These are phyloP conservation scores for Andrena flavipes DNA, from an alignment of 2,888 invertebrate species.

Conservation along the genomic window DNA sequence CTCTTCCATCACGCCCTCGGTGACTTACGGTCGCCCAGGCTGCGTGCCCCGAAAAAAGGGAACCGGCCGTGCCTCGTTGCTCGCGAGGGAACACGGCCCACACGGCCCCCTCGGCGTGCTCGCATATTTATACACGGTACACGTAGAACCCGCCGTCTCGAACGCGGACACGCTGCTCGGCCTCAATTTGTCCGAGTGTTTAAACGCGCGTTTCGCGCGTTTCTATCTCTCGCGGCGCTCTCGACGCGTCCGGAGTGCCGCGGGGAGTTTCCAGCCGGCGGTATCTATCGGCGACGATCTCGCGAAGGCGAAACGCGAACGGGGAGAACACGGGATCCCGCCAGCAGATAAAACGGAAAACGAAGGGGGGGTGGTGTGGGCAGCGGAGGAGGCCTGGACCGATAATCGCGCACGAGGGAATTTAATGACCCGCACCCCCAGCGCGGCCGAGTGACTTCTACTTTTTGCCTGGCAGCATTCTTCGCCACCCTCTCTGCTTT, in stretches of 20 bases:
- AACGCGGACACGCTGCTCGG: constrained; percentile 55
- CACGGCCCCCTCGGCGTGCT: constrained; percentile 3
- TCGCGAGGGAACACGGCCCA: neutral
- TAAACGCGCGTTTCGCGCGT: constrained; percentile 64
- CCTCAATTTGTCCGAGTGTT: constrained; percentile 69
- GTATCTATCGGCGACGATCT: constrained; percentile 60
- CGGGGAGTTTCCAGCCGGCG: constrained; percentile 22
- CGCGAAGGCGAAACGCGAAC: constrained; percentile 54
- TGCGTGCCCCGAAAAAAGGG: constrained; percentile 11
- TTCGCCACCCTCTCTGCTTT: constrained; percentile 23
- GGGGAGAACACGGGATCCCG: constrained; percentile 53
- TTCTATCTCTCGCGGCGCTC: constrained; percentile 52
- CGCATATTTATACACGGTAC: neutral
- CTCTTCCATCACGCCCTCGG: neutral
- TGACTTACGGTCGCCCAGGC: constrained; percentile 4
- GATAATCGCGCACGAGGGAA: constrained; percentile 57
- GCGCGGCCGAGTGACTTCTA: constrained; percentile 14
- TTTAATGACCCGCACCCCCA: constrained; percentile 53
- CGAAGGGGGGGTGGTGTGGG: constrained; percentile 12
- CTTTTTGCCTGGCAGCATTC: constrained; percentile 21
- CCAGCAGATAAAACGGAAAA: constrained; percentile 53
- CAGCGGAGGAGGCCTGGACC: neutral
- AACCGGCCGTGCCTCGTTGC: neutral
- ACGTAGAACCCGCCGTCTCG: constrained; percentile 34
- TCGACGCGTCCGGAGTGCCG: constrained; percentile 4